Percentiles rank a stretch among this genome's conserved stretches.
Evolutionary conservation across 2,113 vertebrate genomes (phyloP).

Genomic region (Hippopotamus amphibius): DNA sequence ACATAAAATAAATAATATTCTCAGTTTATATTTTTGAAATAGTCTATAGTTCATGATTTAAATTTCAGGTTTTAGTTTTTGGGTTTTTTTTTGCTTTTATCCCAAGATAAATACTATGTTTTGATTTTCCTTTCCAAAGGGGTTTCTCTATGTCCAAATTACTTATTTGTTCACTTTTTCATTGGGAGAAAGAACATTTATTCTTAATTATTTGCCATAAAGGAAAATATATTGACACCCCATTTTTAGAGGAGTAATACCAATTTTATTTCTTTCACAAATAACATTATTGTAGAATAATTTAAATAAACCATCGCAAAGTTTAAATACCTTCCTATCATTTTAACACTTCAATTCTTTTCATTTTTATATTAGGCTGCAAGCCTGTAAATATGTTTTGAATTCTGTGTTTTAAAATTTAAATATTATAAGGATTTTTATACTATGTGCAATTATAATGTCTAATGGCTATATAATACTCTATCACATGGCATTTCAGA

Average conservation of each 20-base stretch:
- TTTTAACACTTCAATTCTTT: background rate
- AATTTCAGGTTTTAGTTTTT: background rate
- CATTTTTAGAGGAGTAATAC: background rate
- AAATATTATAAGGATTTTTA: background rate
- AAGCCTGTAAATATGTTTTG: background rate
- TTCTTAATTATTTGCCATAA: background rate
- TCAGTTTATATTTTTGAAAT: background rate
- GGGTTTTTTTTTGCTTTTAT: background rate
- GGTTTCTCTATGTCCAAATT: background rate
- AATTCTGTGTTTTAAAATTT: background rate
- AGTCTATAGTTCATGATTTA: slow-evolving; percentile 15
- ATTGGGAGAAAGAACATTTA: slow-evolving; percentile 2
- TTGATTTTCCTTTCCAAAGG: slow-evolving; percentile 20
- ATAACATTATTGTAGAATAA: background rate
- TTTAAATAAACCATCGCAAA: background rate
- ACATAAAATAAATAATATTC: background rate
- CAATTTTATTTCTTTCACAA: slow-evolving; percentile 28
- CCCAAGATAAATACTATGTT: background rate
- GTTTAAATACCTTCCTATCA: background rate
- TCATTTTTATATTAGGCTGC: background rate
- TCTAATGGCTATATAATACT: background rate
- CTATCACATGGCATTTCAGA: background rate
- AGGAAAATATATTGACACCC: background rate
- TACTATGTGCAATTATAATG: background rate
- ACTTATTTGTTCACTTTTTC: background rate